Evolutionary conservation across 2,113 vertebrate species (phyloP), one percentile per base, ranked within the genome.

Genomic region (Tenebrosternarchus preto): DNA sequence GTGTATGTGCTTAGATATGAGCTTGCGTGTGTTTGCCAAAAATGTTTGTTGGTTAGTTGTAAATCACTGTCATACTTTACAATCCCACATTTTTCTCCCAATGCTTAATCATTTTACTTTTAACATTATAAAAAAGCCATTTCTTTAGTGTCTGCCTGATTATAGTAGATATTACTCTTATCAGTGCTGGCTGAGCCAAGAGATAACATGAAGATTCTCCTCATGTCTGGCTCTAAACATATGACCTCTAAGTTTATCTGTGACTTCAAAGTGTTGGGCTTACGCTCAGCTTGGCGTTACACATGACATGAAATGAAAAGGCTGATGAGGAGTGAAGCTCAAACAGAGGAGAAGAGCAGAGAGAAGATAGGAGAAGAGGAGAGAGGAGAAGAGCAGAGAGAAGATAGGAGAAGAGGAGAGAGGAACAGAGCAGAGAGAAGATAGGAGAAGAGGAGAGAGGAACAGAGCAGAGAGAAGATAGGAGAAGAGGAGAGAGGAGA

Each of bases 211-310:
- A 50, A 50, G 43, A 57, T 72, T 63, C 64, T 33, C 72, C 43
- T 55, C 55, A 77, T 63, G 50, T 22, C 29, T 85, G 70, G 16
- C 39, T 71, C 68, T 46, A 46, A 78, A 33, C 78, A 81, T 73
- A 56, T 60, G 71, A 79, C 68, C 39, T 55, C n/a, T 17, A 15
- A 12, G 5, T 67, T 53, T 43, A 84, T 71, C 78, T 66, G 46
- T 59, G 69, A 85, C 78, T 66, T 86, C 71, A 85, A 85, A 83
- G 81, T 33, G n/a, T 16, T 19, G 33, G 15, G n/a, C 76, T 31
- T 60, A 39, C 69, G 61, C 17, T 25, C 31, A 20, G 27, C 27
- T 15, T 31, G 27, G 39, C 31, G 11, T 20, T 71, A 5, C 43
- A 29, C 57, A 71, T 6, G 43, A 61, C 36, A 16, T 9, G 55